Conservation (phyloP, 2,888 invertebrate genomes). For the Eupsilia transversa region DNA sequence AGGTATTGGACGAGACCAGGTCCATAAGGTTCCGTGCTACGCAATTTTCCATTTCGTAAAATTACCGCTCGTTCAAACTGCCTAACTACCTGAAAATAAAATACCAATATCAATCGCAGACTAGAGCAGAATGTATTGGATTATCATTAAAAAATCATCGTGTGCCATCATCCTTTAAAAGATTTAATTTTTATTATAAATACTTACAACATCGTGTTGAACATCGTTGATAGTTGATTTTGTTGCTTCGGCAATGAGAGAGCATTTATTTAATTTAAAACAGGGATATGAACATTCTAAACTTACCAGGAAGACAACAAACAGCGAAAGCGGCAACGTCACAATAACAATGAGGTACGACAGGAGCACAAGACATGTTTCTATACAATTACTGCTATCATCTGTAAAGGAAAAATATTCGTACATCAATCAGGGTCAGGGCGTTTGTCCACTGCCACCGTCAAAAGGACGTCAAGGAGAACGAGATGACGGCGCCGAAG, state of each 20-base stretch:
- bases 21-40: slow-evolving; percentile 92
- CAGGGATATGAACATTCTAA: not conserved
- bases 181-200: not conserved
- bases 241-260: not conserved
- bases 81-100: slow-evolving; percentile 90
- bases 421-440: too few species aligned
- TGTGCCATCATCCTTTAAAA: slow-evolving; percentile 1
- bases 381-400: slow-evolving; percentile 64
- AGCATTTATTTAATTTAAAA: slow-evolving; percentile 3
- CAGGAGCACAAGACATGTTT: slow-evolving; percentile 70
- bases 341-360: slow-evolving; percentile 72
- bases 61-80: slow-evolving; percentile 96
- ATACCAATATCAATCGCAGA: not conserved
- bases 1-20: slow-evolving; percentile 96
- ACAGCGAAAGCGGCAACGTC: slow-evolving; percentile 76
- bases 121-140: not conserved
- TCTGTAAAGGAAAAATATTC: slow-evolving; percentile 66
- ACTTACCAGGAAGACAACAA: slow-evolving; percentile 76
- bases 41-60: slow-evolving; percentile 94
- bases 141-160: not conserved
- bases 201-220: not conserved
- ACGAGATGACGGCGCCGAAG: not conserved
- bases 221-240: not conserved
- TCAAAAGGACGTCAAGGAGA: not conserved
- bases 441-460: not conserved